Base-by-base conservation (phyloP, 2,888 invertebrate genomes). In the Blastobasis adustella region DNA sequence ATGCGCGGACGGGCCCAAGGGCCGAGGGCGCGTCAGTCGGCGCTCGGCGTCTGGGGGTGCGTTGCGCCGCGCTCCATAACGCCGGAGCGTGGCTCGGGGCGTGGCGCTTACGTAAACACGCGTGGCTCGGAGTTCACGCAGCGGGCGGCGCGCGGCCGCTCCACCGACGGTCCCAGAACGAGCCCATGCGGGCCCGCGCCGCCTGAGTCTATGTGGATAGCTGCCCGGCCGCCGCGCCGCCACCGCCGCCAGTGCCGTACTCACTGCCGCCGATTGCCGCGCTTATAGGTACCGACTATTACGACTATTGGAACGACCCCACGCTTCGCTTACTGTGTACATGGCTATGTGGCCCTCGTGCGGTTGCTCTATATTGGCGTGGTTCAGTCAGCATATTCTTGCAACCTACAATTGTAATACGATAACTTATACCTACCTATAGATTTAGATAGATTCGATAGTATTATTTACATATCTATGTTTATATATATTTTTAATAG, bases 71-170 rank as follows among this genome's bases (percentile, higher is more conserved):
- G 86, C 87, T 82, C 85, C 86, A 79, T 71, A 81, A 78, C 79
- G 85, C 80, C 76, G 72, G 67, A 82, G 82, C 81, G 85, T 83
- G 87, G 86, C 87, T 82, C 86, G 87, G 88, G 88, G 88, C 87
- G 88, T 88, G 88, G 87, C 88, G 88, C 86, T 87, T 87, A 88
- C 86, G 84, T 87, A 86, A 87, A 88, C 87, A 88, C 82, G 86
- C 83, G 83, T 79, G 79, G 69, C 70, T 59, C 67, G 66, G 65
- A 67, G 69, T 66, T 71, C 70, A 70, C 67, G 73, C 68, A 69
- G 67, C 74, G 68, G 79, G 81, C 79, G 82, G 80, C 79, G 80
- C 80, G 79, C 76, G 62, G 77, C 83, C 79, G 79, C 79, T 73
- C 76, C 78, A 79, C 76, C 76, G 75, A 83, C 85, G 86, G 85